Conservation (phyloP, 2,113 vertebrate species). For the Scomber japonicus region DNA sequence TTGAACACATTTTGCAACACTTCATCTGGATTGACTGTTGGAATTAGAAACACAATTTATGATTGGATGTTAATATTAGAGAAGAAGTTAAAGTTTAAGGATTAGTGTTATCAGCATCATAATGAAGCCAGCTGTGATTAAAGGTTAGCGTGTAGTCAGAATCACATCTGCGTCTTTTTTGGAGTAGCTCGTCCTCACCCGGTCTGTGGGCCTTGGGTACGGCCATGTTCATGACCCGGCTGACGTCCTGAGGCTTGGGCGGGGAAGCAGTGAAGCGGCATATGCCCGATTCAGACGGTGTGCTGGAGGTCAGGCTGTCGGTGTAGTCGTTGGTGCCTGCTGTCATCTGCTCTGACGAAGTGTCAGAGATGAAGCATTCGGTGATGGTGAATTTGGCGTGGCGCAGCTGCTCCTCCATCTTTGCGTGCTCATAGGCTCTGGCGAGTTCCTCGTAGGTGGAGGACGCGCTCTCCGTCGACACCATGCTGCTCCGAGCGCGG, state of each 20-base stretch:
- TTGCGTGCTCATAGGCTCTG: conserved; percentile 96
- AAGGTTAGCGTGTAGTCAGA: neutral
- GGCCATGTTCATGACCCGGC: conserved; percentile 96
- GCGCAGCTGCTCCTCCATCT: conserved; percentile 98
- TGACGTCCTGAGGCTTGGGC: conserved; percentile 97
- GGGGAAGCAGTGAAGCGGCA: conserved; percentile 98
- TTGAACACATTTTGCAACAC: neutral
- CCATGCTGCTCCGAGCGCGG: conserved; percentile 98
- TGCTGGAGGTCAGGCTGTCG: conserved; percentile 98
- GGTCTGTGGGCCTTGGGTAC: conserved; percentile 98
- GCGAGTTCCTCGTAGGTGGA: conserved; percentile 99
- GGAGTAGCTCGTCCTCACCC: conserved; percentile 86
- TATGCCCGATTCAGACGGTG: conserved; percentile 98
- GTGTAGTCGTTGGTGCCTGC: conserved; percentile 99
- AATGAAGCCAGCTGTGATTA: neutral
- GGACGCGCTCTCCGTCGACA: conserved; percentile 99
- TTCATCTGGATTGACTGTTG: conserved; percentile 1
- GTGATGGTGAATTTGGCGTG: conserved; percentile 99
- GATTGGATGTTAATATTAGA: conserved; percentile 15
- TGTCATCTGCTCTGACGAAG: conserved; percentile 97
- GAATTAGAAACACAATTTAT: conserved; percentile 18
- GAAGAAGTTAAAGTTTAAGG: conserved; percentile 12
- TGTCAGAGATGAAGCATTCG: conserved; percentile 99
- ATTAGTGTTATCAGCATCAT: conserved; percentile 22
- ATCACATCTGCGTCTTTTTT: conserved; percentile 2